These are phyloP conservation scores for Urocolius indicus DNA, from an alignment of 2,113 vertebrate species.

Conservation along the genomic window DNA sequence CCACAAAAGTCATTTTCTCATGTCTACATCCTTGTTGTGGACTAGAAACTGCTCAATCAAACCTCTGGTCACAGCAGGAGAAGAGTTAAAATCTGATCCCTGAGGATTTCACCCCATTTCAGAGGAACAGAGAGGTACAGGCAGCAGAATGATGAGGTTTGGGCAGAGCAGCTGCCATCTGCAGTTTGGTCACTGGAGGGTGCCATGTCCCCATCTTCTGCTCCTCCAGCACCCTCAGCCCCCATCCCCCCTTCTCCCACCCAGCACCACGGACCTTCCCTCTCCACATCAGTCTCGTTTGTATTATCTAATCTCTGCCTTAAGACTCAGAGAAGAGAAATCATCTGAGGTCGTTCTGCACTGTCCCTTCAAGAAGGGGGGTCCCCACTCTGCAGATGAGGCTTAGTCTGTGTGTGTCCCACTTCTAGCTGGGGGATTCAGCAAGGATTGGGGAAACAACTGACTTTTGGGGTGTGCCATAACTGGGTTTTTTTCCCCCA, in stretches of 20 bases:
- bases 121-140: background rate
- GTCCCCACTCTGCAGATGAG: background rate
- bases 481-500: background rate
- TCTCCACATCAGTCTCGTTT: too few species aligned
- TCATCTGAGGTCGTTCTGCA: rapidly evolving
- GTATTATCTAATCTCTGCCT: background rate
- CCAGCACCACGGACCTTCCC: background rate
- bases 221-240: background rate
- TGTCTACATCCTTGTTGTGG: background rate
- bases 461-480: background rate
- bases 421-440: background rate
- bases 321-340: background rate
- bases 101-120: rapidly evolving
- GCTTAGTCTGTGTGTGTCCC: rapidly evolving
- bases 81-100: background rate
- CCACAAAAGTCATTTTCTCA: background rate
- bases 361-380: background rate
- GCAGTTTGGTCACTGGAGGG: constrained; percentile 48
- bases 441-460: background rate
- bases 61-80: background rate
- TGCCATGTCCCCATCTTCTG: background rate
- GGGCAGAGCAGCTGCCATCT: background rate
- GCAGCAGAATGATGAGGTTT: background rate
- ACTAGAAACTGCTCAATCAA: background rate
- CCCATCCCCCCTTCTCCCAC: background rate